Evolutionary conservation across 1,140 invertebrate species (phyloP), one percentile per base, ranked within the genome.

Genomic region (Neodiprion lecontei): DNA sequence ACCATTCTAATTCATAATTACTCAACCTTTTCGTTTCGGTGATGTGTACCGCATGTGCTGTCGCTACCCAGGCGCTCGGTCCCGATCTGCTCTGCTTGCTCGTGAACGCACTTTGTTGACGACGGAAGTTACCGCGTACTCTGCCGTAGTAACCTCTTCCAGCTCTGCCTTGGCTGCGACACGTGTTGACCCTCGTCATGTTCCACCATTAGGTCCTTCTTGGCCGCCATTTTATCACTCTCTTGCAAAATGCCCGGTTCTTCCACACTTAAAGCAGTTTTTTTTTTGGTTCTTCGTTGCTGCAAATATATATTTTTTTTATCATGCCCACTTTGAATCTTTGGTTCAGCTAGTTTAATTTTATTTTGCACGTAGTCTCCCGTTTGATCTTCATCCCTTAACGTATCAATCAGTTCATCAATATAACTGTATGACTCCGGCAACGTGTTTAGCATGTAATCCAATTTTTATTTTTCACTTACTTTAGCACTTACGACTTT

Each of bases 391-490:
- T 48, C 49, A 68, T 72, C 40, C 48, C 69, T 73, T 7, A 73
- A 50, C 17, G 69, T 72, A 72, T 77, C 76, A 12, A 75, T 71
- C 8, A 70, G 4, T 10, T 77, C 71, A 23, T 68, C 76, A 50
- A 77, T 71, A 47, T 77, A 65, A 68, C 14, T 69, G 70, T 75
- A 48, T n/a, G 2, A 65, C 68, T 0, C 61, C 70, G 10, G 66
- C 74, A 1, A 50, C 50, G 50, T 53, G 50, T 53, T 53, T 1
- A 53, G 50, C 14, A 53, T 79, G 68, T 85, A 84, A 74, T 79
- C 82, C 12, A 80, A 28, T 78, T 82, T 84, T 74, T 82, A 79
- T 73, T 78, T 23, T 72, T 80, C 77, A 23, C 21, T 72, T 74
- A 81, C 47, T 67, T 68, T 70, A 50, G 76, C 76, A 23, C 79